phyloP scores from a whole-genome alignment of 2,888 invertebrate genomes.

The Dicranocentrus wangi region DNA sequence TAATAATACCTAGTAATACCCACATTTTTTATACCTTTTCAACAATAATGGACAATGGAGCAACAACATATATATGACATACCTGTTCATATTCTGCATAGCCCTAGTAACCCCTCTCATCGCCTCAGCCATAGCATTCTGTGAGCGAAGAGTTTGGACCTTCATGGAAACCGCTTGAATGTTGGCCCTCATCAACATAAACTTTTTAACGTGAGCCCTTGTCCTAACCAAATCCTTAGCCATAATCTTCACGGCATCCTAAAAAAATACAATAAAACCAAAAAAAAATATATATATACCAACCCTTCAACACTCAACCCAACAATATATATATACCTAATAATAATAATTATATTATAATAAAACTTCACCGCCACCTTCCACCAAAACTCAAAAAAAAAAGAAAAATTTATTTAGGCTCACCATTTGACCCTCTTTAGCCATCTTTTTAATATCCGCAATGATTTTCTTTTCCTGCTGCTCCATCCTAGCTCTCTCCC shows the following conservation, averaged over 20 bases:
- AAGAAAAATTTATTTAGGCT: constrained; percentile 38
- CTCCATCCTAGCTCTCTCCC: constrained; percentile 96
- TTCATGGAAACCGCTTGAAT: constrained; percentile 98
- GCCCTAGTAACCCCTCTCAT: constrained; percentile 99
- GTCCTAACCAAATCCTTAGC: constrained; percentile 98
- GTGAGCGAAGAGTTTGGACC: constrained; percentile 97
- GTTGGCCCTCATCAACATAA: constrained; percentile 99
- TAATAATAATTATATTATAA: constrained; percentile 1
- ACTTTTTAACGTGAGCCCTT: constrained; percentile 94
- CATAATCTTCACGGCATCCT: constrained; percentile 99
- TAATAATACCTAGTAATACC: no score
- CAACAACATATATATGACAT: no score
- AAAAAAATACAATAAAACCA: constrained; percentile 68
- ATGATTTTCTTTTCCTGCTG: constrained; percentile 99
- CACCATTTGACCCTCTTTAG: constrained; percentile 99
- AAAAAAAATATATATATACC: neutral
- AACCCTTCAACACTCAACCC: neutral
- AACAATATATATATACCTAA: neutral
- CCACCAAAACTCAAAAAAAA: neutral
- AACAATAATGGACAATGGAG: no score
- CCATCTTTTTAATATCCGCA: constrained; percentile 97
- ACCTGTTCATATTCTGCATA: constrained; percentile 97
- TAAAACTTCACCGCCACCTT: neutral
- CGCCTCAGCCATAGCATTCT: constrained; percentile 99
- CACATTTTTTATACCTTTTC: no score